These are phyloP conservation scores for Helobdella robusta DNA, from an alignment of 2,888 invertebrate species.

Conservation along the genomic window DNA sequence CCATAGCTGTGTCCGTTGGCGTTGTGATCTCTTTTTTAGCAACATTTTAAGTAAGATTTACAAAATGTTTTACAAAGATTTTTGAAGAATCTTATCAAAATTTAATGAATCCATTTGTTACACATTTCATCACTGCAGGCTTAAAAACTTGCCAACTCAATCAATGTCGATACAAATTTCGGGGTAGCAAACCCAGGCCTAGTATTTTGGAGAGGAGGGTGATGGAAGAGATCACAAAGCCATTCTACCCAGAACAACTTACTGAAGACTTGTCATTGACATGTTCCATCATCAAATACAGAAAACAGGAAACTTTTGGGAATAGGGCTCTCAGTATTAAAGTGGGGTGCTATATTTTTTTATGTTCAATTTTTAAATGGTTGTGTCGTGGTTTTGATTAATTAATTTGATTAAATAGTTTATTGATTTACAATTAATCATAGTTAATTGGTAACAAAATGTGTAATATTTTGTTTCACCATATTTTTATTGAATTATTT, in stretches of 20 bases:
- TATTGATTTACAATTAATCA: too few species aligned
- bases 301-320: constrained; percentile 1
- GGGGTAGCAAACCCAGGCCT: constrained; percentile 15
- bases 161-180: constrained; percentile 9
- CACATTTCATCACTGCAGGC: not conserved
- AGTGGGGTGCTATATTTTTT: not conserved
- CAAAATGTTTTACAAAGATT: too few species aligned
- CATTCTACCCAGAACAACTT: constrained; percentile 23
- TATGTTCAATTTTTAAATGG: not conserved
- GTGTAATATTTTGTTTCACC: too few species aligned
- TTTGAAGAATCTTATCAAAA: too few species aligned
- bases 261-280: constrained; percentile 3
- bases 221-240: constrained; percentile 28
- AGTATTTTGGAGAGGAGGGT: constrained; percentile 23
- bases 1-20: too few species aligned
- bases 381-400: not conserved
- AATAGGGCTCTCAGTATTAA: not conserved
- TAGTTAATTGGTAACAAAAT: too few species aligned
- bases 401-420: constrained; percentile 5
- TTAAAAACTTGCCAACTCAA: not conserved
- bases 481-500: too few species aligned
- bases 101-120: too few species aligned
- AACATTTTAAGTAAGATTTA: too few species aligned
- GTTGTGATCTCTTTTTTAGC: not conserved
- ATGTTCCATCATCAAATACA: constrained; percentile 13